These are phyloP conservation scores for Spilarctia lutea DNA, from an alignment of 2,888 invertebrate genomes.

Conservation along the genomic window DNA sequence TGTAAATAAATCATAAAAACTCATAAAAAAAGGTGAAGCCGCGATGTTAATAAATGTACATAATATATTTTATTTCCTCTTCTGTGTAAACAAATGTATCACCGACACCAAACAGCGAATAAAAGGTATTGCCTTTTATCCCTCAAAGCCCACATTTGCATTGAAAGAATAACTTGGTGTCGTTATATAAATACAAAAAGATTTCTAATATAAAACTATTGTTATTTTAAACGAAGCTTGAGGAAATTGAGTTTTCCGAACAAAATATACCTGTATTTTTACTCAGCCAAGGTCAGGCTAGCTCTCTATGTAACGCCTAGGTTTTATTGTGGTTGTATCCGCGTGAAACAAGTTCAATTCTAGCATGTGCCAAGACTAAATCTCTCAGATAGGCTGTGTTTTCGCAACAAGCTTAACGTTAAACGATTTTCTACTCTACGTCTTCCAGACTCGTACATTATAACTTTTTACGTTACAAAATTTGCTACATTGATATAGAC, in stretches of 20 bases:
- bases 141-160: background rate
- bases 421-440: background rate
- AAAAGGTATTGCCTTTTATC: slow-evolving; percentile 1
- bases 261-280: slow-evolving; percentile 25
- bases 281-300: slow-evolving; percentile 8
- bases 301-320: slow-evolving; percentile 22
- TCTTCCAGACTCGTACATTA: too few species aligned
- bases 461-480: background rate
- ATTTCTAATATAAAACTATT: slow-evolving; percentile 23
- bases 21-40: slow-evolving; percentile 1
- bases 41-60: slow-evolving; percentile 10
- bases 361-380: slow-evolving; percentile 5
- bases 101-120: background rate
- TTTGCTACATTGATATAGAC: background rate
- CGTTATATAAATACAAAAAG: background rate
- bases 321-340: slow-evolving; percentile 33
- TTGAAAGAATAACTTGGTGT: slow-evolving; percentile 1
- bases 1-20: slow-evolving; percentile 1
- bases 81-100: background rate
- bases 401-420: background rate
- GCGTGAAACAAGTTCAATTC: slow-evolving; percentile 30
- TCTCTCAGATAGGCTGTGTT: slow-evolving; percentile 4
- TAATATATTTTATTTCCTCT: slow-evolving; percentile 7
- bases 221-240: slow-evolving; percentile 23
- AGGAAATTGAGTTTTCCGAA: slow-evolving; percentile 1